Percentiles rank a stretch among this genome's conserved stretches.
Conservation (phyloP, 1,140 invertebrate genomes). For the Drosophila persimilis region DNA sequence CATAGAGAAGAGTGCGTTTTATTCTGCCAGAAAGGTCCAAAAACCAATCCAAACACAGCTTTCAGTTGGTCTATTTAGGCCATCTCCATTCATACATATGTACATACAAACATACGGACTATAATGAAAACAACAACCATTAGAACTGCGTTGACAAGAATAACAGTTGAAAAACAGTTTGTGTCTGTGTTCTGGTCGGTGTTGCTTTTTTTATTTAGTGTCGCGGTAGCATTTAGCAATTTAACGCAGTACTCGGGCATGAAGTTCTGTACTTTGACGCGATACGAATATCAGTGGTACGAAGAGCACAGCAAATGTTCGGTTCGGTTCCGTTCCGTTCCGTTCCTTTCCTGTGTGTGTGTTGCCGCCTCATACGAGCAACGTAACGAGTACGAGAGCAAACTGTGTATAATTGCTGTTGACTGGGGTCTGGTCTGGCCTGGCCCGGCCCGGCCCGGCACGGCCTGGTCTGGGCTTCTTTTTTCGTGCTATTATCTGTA, state of each 20-base stretch:
- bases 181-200: constrained; percentile 10
- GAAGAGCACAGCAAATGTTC: too few species aligned
- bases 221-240: constrained; percentile 78
- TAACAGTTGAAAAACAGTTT: constrained; percentile 62
- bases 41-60: constrained; percentile 67
- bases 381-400: constrained; percentile 15
- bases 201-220: constrained; percentile 48
- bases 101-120: constrained; percentile 32
- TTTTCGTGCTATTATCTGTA: constrained; percentile 65
- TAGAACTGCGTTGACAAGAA: constrained; percentile 38
- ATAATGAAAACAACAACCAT: constrained; percentile 31
- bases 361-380: constrained; percentile 20
- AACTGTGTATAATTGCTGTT: constrained; percentile 60
- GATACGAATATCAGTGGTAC: constrained; percentile 49
- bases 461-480: constrained; percentile 46
- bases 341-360: constrained; percentile 6
- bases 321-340: too few species aligned
- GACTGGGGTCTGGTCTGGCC: constrained; percentile 17
- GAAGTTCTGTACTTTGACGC: constrained; percentile 79
- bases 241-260: constrained; percentile 80
- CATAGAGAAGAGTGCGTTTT: constrained; percentile 28
- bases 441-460: constrained; percentile 24
- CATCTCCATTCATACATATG: constrained; percentile 55
- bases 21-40: constrained; percentile 10
- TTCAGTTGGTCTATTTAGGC: constrained; percentile 74